Percentiles rank a stretch among this genome's conserved stretches.
These are phyloP conservation scores for Stomatorhinus ivindoensis DNA, from an alignment of 2,113 vertebrate species.

Conservation along the genomic window DNA sequence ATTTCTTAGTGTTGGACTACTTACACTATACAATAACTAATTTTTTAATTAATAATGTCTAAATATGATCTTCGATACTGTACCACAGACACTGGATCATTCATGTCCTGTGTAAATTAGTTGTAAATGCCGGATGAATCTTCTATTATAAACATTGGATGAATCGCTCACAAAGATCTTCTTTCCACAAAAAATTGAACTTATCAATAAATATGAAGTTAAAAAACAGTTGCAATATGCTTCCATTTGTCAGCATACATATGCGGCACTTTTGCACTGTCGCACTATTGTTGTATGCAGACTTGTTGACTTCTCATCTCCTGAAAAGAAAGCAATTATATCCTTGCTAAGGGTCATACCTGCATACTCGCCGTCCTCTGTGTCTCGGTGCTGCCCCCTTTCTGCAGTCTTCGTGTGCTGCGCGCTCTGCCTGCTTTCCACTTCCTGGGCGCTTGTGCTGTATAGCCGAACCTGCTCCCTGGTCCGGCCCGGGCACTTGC, in stretches of 20 bases:
- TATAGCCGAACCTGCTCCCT: conserved; percentile 55
- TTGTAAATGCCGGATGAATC: background rate
- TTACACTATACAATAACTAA: background rate
- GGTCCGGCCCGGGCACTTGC: conserved; percentile 61
- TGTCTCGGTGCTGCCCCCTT: background rate
- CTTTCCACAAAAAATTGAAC: background rate
- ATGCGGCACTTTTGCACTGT: background rate
- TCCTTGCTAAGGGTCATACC: background rate
- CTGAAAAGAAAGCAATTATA: background rate
- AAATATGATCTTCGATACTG: background rate
- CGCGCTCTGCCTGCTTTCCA: conserved; percentile 63
- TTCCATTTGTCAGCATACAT: background rate
- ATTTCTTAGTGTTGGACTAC: background rate
- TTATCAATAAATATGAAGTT: background rate
- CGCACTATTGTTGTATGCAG: background rate
- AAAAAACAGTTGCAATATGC: background rate
- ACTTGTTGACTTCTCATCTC: background rate
- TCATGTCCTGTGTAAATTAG: background rate
- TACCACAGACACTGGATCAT: background rate
- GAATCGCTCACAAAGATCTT: background rate
- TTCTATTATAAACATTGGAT: background rate
- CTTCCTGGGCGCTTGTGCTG: conserved; percentile 73
- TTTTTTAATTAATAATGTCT: background rate
- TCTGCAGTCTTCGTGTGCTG: conserved; percentile 59
- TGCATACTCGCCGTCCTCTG: background rate